Evolutionary conservation across 2,888 invertebrate species (phyloP).

Genomic region (Lottia gigantea): DNA sequence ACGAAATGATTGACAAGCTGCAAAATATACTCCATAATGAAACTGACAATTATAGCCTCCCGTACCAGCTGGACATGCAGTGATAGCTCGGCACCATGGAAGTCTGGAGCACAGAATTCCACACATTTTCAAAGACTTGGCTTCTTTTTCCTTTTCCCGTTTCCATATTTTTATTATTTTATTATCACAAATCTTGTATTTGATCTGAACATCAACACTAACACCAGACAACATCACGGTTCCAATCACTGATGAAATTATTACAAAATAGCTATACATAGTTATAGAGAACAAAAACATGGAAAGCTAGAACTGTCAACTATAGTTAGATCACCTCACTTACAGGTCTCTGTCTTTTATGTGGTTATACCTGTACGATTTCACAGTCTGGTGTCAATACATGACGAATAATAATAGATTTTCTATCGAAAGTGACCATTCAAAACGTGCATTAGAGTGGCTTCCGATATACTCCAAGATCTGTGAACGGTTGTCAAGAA

Average conservation of each 20-base stretch:
- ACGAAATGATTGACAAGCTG: neutral
- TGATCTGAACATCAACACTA: neutral
- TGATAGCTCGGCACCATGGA: slow-evolving; percentile 2
- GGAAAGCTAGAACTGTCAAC: too few species aligned
- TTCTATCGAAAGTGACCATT: too few species aligned
- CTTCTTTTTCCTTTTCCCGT: neutral
- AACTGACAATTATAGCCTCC: neutral
- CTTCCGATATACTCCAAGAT: too few species aligned
- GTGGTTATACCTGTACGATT: too few species aligned
- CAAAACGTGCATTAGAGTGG: too few species aligned
- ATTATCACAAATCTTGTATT: neutral
- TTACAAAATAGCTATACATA: neutral
- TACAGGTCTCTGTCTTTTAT: too few species aligned
- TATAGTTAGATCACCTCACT: too few species aligned
- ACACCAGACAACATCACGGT: neutral
- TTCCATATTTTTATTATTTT: neutral
- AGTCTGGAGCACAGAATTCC: neutral
- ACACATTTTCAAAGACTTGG: neutral
- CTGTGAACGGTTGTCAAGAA: too few species aligned
- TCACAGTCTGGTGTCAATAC: too few species aligned
- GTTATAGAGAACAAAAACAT: neutral
- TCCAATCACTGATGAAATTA: neutral
- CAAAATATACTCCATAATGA: neutral
- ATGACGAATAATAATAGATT: too few species aligned
- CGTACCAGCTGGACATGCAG: neutral